Evolutionary conservation across 2,113 vertebrate genomes (phyloP).

Genomic region (Gymnobelideus leadbeateri): DNA sequence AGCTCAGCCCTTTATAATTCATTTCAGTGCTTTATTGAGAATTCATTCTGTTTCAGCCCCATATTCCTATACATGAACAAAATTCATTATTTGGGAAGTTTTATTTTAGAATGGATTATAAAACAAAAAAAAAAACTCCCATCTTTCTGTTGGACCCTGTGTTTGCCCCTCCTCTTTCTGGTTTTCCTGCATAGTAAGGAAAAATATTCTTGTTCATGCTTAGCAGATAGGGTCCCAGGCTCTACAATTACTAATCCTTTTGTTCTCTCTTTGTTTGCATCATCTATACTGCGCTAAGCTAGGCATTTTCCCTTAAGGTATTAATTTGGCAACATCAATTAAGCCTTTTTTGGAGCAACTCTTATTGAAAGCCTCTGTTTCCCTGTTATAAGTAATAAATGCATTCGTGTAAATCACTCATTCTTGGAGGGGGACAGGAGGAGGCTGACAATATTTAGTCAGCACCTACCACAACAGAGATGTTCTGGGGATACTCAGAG

Average conservation of each 20-base stretch:
- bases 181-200: not conserved
- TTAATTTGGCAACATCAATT: not conserved
- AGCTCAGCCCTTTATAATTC: constrained; percentile 47
- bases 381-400: not conserved
- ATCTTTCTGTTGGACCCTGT: constrained; percentile 19
- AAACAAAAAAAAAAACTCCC: constrained; percentile 1
- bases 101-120: constrained; percentile 15
- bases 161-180: not conserved
- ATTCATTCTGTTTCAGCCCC: not conserved
- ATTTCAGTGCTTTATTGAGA: not conserved
- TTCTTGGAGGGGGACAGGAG: not conserved
- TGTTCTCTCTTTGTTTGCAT: constrained; percentile 46
- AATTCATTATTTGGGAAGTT: not conserved
- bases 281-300: not conserved
- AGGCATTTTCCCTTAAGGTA: not conserved
- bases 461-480: not conserved
- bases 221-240: constrained; percentile 14
- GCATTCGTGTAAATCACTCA: not conserved
- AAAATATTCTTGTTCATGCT: constrained; percentile 14
- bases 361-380: not conserved
- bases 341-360: not conserved
- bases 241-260: constrained; percentile 18
- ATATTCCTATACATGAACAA: not conserved
- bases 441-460: not conserved
- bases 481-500: not conserved